Evolutionary conservation across 2,888 invertebrate species (phyloP), one percentile per base, ranked within the genome.

Genomic region (Phortica magna): DNA sequence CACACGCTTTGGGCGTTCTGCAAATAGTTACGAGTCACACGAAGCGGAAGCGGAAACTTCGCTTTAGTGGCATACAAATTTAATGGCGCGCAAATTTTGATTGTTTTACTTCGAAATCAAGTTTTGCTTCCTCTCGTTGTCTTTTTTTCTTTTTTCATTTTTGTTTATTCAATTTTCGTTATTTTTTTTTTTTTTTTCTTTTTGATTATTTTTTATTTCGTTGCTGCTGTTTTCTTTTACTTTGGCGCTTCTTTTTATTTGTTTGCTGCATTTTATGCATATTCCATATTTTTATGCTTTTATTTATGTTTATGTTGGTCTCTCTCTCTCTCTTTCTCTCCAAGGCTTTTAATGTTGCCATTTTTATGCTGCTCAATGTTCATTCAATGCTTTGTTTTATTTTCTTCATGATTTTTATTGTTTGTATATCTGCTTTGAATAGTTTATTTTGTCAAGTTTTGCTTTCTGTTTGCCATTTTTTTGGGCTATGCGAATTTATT

Each of bases 81-180:
- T 87, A 87, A 87, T 88, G 87, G 85, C 78, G 84, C 84, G 83
- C 79, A 83, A 81, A 83, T 83, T 88, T 87, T 83, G 80, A 88
- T 88, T 86, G 84, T 82, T 83, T 85, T 78, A 77, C 78, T 81
- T 81, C 42, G 76, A 78, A 80, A 76, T 55, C 48, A 64, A 76
- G 64, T 79, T 82, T 22, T 17, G 48, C 43, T 76, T 17, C 67
- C 76, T 73, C 22, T n/a, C n/a, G n/a, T n/a, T n/a, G 31, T 73
- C 76, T 39, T 71, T 17, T 64, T 10, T 42, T 55, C 9, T 7
- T 12, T 53, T 31, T 67, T 75, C 75, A 75, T 76, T 73, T n/a
- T n/a, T n/a, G n/a, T n/a, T n/a, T n/a, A n/a, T n/a, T n/a, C n/a
- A 10, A 57, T 43, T 12, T 68, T 10, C 41, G 9, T 55, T 57